Evolutionary conservation across 2,113 vertebrate species (phyloP).

Genomic region (Catharus minimus): DNA sequence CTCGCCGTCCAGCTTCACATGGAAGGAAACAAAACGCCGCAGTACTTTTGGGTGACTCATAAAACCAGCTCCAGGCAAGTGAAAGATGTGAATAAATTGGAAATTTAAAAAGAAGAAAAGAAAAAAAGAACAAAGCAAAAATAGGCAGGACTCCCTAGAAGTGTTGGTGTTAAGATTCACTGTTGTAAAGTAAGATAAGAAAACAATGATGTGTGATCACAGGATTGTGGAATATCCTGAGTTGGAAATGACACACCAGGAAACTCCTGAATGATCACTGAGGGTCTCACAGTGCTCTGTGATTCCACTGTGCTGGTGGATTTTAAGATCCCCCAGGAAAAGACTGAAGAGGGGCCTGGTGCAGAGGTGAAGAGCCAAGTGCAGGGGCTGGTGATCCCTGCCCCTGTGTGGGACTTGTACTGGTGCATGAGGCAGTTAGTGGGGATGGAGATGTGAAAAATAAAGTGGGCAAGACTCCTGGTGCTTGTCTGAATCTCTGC

Average conservation of each 20-base stretch:
- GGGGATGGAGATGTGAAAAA: not conserved
- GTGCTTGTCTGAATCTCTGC: not conserved
- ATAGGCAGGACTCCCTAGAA: not conserved
- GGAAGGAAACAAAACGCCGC: not conserved
- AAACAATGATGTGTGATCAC: fast-evolving
- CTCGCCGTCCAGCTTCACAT: constrained; percentile 24
- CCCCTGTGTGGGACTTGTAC: not conserved
- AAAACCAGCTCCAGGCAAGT: constrained; percentile 29
- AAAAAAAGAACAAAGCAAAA: not conserved
- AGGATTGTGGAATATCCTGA: not conserved
- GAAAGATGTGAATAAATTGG: not conserved
- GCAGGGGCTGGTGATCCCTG: not conserved
- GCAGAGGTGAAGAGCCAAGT: not conserved
- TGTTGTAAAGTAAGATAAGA: not conserved
- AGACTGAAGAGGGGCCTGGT: not conserved
- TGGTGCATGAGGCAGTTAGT: not conserved
- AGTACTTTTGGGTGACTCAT: constrained; percentile 58
- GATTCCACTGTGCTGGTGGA: not conserved
- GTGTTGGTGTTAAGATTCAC: not conserved
- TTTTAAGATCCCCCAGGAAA: not conserved
- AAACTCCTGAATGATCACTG: not conserved
- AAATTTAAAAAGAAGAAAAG: not conserved
- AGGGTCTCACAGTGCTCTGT: not conserved
- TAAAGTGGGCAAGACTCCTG: not conserved
- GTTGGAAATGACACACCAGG: too few relatives aligned